Evolutionary conservation across 2,113 vertebrate species (phyloP), one percentile per base, ranked within the genome.

Genomic region (Aegypius monachus): DNA sequence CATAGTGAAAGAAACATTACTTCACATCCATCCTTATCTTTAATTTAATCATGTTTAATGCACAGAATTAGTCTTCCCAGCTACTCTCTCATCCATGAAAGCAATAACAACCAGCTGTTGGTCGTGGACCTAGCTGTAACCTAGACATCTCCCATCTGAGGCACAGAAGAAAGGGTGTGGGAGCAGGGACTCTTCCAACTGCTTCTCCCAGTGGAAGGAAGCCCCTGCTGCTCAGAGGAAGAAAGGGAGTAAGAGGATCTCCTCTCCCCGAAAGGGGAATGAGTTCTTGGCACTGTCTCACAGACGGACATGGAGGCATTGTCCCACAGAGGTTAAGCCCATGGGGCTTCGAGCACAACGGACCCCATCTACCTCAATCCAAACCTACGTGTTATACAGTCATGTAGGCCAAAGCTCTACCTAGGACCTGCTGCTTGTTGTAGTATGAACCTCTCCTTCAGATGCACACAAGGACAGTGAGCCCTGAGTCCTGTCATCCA

Each of bases 351-450:
- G 1, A 22, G 40, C 15, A 85, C 13, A 43, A 42, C 40, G 19
- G 29, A n/a, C 2, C 22, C 63, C 75, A 31, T 25, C 40, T 47
- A 70, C n/a, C 56, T 71, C 61, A 47, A 6, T 10, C 42, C 75
- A 71, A 71, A 63, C 10, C 34, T 6, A 18, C 0, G 0, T 32
- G n/a, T 17, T 59, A 9, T 2, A 12, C 20, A 58, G 56, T 3
- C 81, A 32, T 9, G 34, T 0, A 53, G 27, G 32, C 23, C 68
- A 65, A 42, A 85, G 59, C 73, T 48, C 47, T 58, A 8, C 36
- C 23, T 6, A 23, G 81, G 52, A 67, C 11, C 55, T 81, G 62
- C 55, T 72, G 40, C 9, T 2, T 12, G 11, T 6, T 19, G 2
- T 25, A 62, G 43, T 40, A 48, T 56, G 48, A 61, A 55, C 27